Evolutionary conservation across 2,113 vertebrate species (phyloP), one percentile per base, ranked within the genome.

Genomic region (Xerus inauris): DNA sequence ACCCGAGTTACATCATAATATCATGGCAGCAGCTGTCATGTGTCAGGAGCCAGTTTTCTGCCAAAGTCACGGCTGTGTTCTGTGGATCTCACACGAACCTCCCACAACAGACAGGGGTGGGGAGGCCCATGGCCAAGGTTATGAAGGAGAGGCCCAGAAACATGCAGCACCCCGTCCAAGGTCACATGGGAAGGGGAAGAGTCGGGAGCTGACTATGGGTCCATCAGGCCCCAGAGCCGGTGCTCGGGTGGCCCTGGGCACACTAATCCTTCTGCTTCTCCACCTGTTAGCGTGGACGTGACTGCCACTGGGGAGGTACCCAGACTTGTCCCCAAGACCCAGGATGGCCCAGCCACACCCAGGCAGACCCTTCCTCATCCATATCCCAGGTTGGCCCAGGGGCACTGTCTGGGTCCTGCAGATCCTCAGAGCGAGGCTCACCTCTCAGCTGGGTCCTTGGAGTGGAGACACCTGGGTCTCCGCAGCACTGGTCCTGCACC

Each of bases 1-100:
- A 51, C 14, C 20, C 0, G 6, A 81, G 65, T 42, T 45, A 22
- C n/a, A 0, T 51, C 6, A 19, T 11, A 6, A 42, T 0, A 13
- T 17, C 16, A 35, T 0, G 45, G 57, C 13, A 49, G 47, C 38
- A 12, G 16, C 72, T 32, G 10, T 26, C 5, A 0, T 19, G 35
- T 57, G 30, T 16, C 0, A 0, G 67, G 35, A 84, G 71, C 38
- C 1, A 4, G 0, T 59, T 71, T 30, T 77, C 49, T 22, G 64
- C 32, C 2, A 1, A 30, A 24, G 24, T 42, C 45, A 45, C 13
- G 4, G 22, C 51, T 38, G 28, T 64, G 30, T 13, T 26, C 69
- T 22, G 3, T 2, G 1, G 2, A 40, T 40, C 57, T 47, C 20
- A 10, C 2, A 10, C 4, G 3, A 40, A 64, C 67, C 73, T 57